A percentile compares a stretch with the other conserved stretches of the same genome.
Evolutionary conservation across 2,113 vertebrate genomes (phyloP).

Genomic region (Hipposideros armiger): DNA sequence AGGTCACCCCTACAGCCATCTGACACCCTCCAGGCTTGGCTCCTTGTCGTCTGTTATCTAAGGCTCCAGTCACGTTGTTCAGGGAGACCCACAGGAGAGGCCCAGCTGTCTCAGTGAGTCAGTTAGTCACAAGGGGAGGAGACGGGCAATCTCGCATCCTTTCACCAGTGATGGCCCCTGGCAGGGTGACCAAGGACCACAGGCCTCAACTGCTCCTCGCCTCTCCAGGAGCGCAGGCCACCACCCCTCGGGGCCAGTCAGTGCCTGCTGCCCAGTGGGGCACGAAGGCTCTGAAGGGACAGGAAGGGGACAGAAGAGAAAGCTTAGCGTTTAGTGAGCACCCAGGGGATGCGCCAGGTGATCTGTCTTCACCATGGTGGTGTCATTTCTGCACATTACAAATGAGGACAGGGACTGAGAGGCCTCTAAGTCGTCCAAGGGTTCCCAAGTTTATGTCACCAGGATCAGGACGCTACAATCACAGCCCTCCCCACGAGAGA

Average conservation of each 20-base stretch:
- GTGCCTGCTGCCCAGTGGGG: fast-evolving
- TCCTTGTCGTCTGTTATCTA: not conserved
- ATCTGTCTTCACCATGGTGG: not conserved
- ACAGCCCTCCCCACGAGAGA: not conserved
- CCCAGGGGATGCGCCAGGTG: not conserved
- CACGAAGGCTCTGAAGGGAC: not conserved
- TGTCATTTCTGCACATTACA: not conserved
- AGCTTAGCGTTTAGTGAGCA: not conserved
- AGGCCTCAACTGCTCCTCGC: not conserved
- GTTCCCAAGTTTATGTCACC: not conserved
- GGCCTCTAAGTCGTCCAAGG: not conserved
- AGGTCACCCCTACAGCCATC: not conserved
- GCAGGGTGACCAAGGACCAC: not conserved
- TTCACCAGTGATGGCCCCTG: not conserved
- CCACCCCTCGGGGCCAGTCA: not conserved
- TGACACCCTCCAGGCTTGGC: not conserved
- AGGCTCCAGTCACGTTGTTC: not conserved
- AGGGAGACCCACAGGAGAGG: not conserved
- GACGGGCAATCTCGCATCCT: not conserved
- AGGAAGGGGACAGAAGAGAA: not conserved
- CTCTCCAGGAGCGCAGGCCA: not conserved
- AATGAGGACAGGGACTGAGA: not conserved
- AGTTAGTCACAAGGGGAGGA: not conserved
- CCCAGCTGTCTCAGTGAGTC: not conserved
- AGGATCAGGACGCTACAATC: not conserved